Evolutionary conservation across 2,888 invertebrate species (phyloP), one percentile per base, ranked within the genome.

Genomic region (Lithophane socia): DNA sequence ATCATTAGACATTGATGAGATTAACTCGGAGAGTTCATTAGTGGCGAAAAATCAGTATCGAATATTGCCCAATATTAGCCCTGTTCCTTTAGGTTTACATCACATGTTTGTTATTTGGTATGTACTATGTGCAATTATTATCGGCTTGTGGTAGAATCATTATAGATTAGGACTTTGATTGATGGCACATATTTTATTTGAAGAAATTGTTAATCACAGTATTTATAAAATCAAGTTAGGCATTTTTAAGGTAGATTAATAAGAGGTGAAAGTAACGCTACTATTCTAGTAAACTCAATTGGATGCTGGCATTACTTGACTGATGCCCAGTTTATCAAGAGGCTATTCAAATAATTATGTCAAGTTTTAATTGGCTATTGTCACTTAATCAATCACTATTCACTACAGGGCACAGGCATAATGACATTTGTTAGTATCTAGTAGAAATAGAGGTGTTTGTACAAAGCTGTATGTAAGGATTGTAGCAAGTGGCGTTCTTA

Each of bases 1-100:
- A 58, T 64, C 60, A 16, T 49, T 37, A 13, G 21, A 61, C 16
- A 56, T 58, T 49, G 2, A 73, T 70, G 60, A 58, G 2, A 66
- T 49, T 42, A 49, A 49, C n/a, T 58, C 37, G 1, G 54, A 68
- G 64, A 79, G 58, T 61, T 54, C 13, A 72, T 61, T 73, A 83
- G 84, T 85, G 84, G 86, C 61, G 80, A 85, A 83, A 86, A 65
- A 80, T 80, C 77, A 68, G 84, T 77, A 75, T 74, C 54, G 47
- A 75, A 73, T 73, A 65, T 67, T 72, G 64, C 56, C 67, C 42
- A 60, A 24, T 44, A 73, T 47, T 61, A 60, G 18, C 64, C n/a
- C 56, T 60, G 44, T 73, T 49, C 49, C 60, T 60, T 63, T 52
- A 64, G 37, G 61, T 70, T 63, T 69, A 69, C 29, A 21, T 73